Conservation (phyloP, 2,888 invertebrate genomes). For the Gortyna flavago region DNA sequence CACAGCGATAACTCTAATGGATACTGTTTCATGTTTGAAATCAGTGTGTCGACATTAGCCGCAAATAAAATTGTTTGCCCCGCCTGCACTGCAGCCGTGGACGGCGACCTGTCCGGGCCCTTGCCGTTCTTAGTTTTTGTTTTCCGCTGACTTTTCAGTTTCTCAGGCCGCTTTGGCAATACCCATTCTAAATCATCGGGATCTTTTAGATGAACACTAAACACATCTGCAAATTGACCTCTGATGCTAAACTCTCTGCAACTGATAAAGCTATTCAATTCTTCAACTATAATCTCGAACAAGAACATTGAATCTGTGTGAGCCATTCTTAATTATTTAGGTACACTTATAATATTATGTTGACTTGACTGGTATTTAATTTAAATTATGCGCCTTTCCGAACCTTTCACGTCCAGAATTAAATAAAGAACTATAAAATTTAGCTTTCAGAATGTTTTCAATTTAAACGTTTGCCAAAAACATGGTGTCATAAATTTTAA, state of each 20-base stretch:
- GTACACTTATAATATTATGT: slow-evolving; percentile 15
- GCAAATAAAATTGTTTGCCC: slow-evolving; percentile 74
- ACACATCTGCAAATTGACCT: slow-evolving; percentile 80
- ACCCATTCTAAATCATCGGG: slow-evolving; percentile 65
- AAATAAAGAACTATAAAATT: slow-evolving; percentile 35
- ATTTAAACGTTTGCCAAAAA: slow-evolving; percentile 71
- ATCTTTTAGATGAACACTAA: slow-evolving; percentile 76
- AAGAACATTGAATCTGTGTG: slow-evolving; percentile 83
- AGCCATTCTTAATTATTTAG: slow-evolving; percentile 74
- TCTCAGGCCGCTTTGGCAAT: slow-evolving; percentile 54
- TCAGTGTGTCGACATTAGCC: slow-evolving; percentile 70
- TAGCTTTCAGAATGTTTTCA: slow-evolving; percentile 40
- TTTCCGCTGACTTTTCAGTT: slow-evolving; percentile 67
- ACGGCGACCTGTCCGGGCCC: slow-evolving; percentile 40
- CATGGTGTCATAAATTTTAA: slow-evolving; percentile 52
- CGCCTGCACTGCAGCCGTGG: slow-evolving; percentile 64
- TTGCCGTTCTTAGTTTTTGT: slow-evolving; percentile 63
- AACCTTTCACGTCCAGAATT: slow-evolving; percentile 13
- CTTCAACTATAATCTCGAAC: slow-evolving; percentile 80
- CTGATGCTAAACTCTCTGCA: slow-evolving; percentile 75
- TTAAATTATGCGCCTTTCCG: slow-evolving; percentile 1
- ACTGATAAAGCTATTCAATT: slow-evolving; percentile 73
- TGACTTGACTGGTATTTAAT: slow-evolving; percentile 14
- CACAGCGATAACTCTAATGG: slow-evolving; percentile 80
- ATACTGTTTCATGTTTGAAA: slow-evolving; percentile 76